phyloP scores from a whole-genome alignment of 2,113 vertebrate species.

The Archilochus colubris region DNA sequence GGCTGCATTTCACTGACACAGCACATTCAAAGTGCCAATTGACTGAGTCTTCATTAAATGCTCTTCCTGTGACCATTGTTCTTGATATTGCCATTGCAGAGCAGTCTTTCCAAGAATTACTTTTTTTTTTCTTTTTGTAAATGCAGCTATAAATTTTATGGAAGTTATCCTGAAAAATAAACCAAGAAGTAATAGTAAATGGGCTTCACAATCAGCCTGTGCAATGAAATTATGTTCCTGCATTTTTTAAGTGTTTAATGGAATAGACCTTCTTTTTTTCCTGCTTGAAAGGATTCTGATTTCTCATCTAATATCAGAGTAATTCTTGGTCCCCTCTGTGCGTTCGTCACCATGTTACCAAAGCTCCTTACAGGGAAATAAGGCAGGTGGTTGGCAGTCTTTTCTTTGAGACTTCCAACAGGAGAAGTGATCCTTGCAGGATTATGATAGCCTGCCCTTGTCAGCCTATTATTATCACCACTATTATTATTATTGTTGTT shows the following conservation, averaged over 20 bases:
- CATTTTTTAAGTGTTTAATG: background rate
- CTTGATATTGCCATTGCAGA: background rate
- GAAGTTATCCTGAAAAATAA: background rate
- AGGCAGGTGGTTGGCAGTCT: background rate
- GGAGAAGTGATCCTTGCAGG: background rate
- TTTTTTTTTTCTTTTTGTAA: background rate
- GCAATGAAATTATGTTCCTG: background rate
- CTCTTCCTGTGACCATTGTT: background rate
- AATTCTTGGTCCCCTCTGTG: background rate
- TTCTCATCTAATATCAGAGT: background rate
- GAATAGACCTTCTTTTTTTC: background rate
- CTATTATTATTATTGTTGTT: background rate
- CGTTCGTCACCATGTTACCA: background rate
- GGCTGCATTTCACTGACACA: background rate
- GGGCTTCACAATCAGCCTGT: background rate
- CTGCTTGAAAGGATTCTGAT: background rate
- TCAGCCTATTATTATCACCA: background rate
- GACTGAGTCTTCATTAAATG: background rate
- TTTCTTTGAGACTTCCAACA: background rate
- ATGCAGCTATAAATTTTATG: background rate
- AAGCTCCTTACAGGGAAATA: background rate
- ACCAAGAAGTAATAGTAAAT: background rate
- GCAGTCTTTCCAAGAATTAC: background rate
- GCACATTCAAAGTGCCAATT: background rate
- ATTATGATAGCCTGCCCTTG: background rate